Percentiles rank a stretch among this genome's conserved stretches.
Evolutionary conservation across 2,113 vertebrate genomes (phyloP).

Genomic region (Neolamprologus falcicula): DNA sequence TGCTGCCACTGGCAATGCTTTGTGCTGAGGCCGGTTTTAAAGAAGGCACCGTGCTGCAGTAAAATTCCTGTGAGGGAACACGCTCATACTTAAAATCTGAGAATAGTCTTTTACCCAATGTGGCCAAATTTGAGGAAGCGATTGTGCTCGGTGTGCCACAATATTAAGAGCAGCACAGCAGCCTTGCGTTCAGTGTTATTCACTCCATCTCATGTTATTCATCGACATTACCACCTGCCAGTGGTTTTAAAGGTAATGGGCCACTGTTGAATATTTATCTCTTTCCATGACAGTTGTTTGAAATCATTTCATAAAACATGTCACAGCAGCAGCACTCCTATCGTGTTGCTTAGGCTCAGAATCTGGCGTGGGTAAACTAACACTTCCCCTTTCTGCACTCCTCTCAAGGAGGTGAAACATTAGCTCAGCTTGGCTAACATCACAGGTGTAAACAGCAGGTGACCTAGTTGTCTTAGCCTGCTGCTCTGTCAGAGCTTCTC

Average conservation of each 20-base stretch:
- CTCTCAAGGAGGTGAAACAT: constrained; percentile 48
- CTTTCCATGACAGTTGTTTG: not conserved
- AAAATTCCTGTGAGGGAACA: not conserved
- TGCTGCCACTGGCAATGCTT: not conserved
- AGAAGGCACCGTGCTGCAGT: not conserved
- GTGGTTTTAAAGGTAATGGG: not conserved
- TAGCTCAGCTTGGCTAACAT: constrained; percentile 8
- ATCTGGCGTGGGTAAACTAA: not conserved
- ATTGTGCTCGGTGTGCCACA: not conserved
- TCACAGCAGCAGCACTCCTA: not conserved
- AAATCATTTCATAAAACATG: not conserved
- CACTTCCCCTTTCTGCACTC: not conserved
- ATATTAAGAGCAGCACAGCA: not conserved
- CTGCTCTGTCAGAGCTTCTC: not conserved
- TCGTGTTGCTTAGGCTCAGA: not conserved
- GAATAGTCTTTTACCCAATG: not conserved
- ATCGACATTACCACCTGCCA: not conserved
- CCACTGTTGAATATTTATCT: not conserved
- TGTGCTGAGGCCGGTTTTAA: not conserved
- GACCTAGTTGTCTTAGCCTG: constrained; percentile 31
- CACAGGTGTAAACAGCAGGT: constrained; percentile 46
- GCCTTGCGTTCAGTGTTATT: not conserved
- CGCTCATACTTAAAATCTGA: not conserved
- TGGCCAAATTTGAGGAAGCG: not conserved
- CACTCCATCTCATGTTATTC: not conserved